These are phyloP conservation scores for Indri indri DNA, from an alignment of 2,113 vertebrate species.

Conservation along the genomic window DNA sequence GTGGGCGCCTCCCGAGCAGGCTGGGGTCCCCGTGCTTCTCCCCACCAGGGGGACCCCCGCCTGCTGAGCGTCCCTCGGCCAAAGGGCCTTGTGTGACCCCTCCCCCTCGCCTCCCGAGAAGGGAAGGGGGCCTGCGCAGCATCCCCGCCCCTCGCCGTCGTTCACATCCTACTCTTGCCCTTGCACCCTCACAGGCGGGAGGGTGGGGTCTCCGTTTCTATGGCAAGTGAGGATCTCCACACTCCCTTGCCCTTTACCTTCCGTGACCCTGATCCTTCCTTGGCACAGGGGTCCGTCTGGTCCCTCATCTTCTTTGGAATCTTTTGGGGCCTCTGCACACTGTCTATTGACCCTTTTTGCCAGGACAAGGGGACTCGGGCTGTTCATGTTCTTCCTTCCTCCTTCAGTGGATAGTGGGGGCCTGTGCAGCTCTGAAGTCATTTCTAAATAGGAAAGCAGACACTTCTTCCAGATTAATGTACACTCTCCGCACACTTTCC, in stretches of 20 bases:
- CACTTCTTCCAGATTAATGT: conserved; percentile 56
- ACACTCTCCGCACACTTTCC: conserved; percentile 61
- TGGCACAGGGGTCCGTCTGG: conserved; percentile 53
- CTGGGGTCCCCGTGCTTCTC: conserved; percentile 48
- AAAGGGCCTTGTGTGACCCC: conserved; percentile 69
- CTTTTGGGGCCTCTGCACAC: conserved; percentile 61
- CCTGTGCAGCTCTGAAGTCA: conserved; percentile 66
- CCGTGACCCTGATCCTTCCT: conserved; percentile 68
- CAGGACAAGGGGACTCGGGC: conserved; percentile 62
- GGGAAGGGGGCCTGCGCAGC: conserved; percentile 68
- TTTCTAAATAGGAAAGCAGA: conserved; percentile 62
- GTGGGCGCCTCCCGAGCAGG: conserved; percentile 34
- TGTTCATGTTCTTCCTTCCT: neutral
- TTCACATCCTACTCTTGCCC: conserved; percentile 49
- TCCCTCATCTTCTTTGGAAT: neutral
- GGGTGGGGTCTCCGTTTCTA: conserved; percentile 72
- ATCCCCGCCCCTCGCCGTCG: conserved; percentile 53
- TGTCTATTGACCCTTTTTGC: conserved; percentile 50
- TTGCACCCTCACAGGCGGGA: conserved; percentile 59
- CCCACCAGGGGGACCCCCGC: conserved; percentile 62
- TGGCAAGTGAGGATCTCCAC: conserved; percentile 18
- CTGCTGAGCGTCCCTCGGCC: conserved; percentile 18
- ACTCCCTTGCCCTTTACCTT: conserved; percentile 74
- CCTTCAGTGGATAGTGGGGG: conserved; percentile 47
- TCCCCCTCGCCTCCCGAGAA: conserved; percentile 50